Evolutionary conservation across 2,797 vertebrate genomes (phyloP), one percentile per base, ranked within the genome.

Genomic region (Etheostoma nigrum): DNA sequence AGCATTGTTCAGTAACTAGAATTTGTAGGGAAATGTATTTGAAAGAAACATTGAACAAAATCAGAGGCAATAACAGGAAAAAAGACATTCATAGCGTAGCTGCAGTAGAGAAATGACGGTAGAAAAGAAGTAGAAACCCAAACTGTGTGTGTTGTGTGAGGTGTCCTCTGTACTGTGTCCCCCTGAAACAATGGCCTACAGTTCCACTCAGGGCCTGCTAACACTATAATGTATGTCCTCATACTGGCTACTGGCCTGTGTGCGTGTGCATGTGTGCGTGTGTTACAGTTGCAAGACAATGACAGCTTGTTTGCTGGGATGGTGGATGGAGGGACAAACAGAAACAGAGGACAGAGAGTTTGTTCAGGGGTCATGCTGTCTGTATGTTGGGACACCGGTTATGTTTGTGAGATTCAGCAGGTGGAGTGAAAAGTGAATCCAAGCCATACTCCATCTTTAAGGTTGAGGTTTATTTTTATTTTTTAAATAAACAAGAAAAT

Each of bases 121-220:
- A 44, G 42, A 59, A n/a, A 74, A 74, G 75, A 33, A 30, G 18
- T 25, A 74, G 7, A 75, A 58, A 48, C 40, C 12, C 44, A 58
- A 52, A 49, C 53, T 71, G 62, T 19, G n/a, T 72, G 47, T 72
- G 74, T 64, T 40, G 42, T 70, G 48, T 74, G 53, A 65, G 75
- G 49, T 63, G 60, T 78, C 49, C 60, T 51, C 59, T 79, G 76
- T 79, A 58, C 69, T 73, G 73, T 72, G 68, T 72, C 66, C 66
- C 74, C 44, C 47, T 78, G 23, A 91, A 88, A 94, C 91, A 94
- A 92, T 86, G 85, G 78, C 71, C 87, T 58, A 90, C 91, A 93
- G 91, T 91, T 86, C 80, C 79, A 66, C 74, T 78, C 45, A 27
- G 74, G 81, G 78, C 83, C 75, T 77, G 70, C 74, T 82, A 76